Base-by-base conservation (phyloP, 2,113 vertebrate species). In the Campylomormyrus numenius region DNA sequence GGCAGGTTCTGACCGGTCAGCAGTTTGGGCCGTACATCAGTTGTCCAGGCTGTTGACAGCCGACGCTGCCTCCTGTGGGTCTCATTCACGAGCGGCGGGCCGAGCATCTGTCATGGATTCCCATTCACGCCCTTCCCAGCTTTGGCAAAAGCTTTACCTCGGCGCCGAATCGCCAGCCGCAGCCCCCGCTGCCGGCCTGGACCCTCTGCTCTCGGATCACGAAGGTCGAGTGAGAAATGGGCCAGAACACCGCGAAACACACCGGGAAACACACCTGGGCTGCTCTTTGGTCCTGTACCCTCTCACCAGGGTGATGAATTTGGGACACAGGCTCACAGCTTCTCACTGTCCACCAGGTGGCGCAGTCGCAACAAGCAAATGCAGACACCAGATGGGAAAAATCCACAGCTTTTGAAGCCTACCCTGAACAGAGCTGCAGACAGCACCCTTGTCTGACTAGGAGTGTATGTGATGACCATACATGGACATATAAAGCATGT, bases 21-120 rank as follows among this genome's bases (percentile, higher is more conserved):
- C 92, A 90, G 56, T 91, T 92, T 91, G 90, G 58, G 50, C 89
- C 49, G 9, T 89, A 53, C 88, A 84, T 87, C 93, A 93, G 92
- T 91, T 93, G 91, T 93, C 91, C 93, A 91, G 91, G 90, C 1
- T 80, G 83, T 91, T 21, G 77, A 39, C 74, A 58, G 66, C 74
- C 83, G 1, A 49, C 8, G 45, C 21, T 85, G 83, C 46, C 19
- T 48, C 24, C 48, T 27, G 85, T 87, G 48, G 46, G 85, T 27
- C 46, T 50, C 45, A 24, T 87, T 87, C 46, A n/a, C 1, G 27
- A 50, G 48, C 17, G 35, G 27, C 85, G 11, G 85, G 27, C 3
- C 0, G 3, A 13, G 84, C 50, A 49, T 50, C 24, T 80, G 74
- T 15, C 74, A 80, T 0, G 1, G 31, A 19, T 80, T 80, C 35